These are phyloP conservation scores for Goniozus legneri DNA, from an alignment of 1,140 invertebrate genomes.

Conservation along the genomic window DNA sequence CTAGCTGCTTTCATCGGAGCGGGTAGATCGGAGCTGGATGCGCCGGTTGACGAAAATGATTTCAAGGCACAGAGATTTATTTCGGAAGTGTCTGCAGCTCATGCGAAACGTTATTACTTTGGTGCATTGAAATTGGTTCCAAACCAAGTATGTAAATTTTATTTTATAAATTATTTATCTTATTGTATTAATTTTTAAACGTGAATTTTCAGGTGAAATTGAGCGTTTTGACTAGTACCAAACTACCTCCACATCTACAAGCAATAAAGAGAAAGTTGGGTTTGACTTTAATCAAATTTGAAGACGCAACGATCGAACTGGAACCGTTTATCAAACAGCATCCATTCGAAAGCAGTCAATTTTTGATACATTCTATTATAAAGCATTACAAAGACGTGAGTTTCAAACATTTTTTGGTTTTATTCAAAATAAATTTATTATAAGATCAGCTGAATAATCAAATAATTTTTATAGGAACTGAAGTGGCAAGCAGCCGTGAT, in stretches of 20 bases:
- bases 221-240: constrained; percentile 81
- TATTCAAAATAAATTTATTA: constrained; percentile 6
- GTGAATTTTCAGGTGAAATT: constrained; percentile 63
- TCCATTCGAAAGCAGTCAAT: constrained; percentile 84
- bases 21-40: constrained; percentile 40
- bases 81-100: constrained; percentile 74
- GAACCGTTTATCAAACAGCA: constrained; percentile 81
- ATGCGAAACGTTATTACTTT: constrained; percentile 87
- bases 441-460: background rate
- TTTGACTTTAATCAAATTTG: constrained; percentile 89
- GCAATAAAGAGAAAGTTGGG: constrained; percentile 82
- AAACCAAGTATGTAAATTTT: constrained; percentile 56
- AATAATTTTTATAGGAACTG: constrained; percentile 65
- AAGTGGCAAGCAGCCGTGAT: constrained; percentile 95
- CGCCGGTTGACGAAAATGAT: constrained; percentile 67
- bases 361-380: constrained; percentile 71
- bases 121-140: constrained; percentile 77
- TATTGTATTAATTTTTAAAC: background rate
- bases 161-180: background rate
- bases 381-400: constrained; percentile 78
- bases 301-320: constrained; percentile 91
- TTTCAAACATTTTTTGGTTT: constrained; percentile 8
- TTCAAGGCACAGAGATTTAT: constrained; percentile 73
- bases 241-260: constrained; percentile 71
- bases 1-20: constrained; percentile 69